Base-by-base conservation (phyloP, 1,140 invertebrate genomes). In the Andricus grossulariae region DNA sequence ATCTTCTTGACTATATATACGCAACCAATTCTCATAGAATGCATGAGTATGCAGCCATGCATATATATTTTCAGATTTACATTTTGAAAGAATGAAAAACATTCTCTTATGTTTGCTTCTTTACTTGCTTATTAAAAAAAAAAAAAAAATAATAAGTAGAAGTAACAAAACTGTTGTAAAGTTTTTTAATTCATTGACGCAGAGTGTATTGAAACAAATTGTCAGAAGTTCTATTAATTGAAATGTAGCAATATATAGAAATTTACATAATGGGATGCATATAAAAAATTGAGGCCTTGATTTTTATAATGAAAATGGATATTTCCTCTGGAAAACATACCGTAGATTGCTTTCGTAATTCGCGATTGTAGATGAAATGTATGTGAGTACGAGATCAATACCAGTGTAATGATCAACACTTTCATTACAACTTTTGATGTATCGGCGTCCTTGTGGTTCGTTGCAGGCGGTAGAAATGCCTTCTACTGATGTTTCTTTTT, bases 361-460 rank as follows among this genome's bases (percentile, higher is more conserved):
- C 51, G 18, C 4, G 25, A 32, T 32, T 32, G 25, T 54, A 54
- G 51, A 7, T 54, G 18, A 54, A 54, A 54, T 54, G 55, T 13
- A 32, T 32, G 55, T 12, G 55, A 60, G 13, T 66, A 16, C 12
- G 25, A 66, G 25, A 66, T 16, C 57, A 66, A 39, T 39, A 25
- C 57, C 25, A 32, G 25, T 32, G 25, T 32, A 66, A 66, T 66
- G 39, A 66, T 66, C 57, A 66, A 66, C 57, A 66, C 57, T 21
- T 66, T 66, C 57, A 66, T 66, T 66, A 66, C 57, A 32, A 66
- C 57, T 66, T 66, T 32, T 66, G 57, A 66, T 66, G 57, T 66
- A 66, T 66, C 39, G 21, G 21, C 57, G 57, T 66, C 57, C 57
- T 66, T 66, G 57, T 32, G 57, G 57, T 66, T 66, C 57, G 15